Conservation (phyloP, 2,888 invertebrate species). For the Alcis repandata region DNA sequence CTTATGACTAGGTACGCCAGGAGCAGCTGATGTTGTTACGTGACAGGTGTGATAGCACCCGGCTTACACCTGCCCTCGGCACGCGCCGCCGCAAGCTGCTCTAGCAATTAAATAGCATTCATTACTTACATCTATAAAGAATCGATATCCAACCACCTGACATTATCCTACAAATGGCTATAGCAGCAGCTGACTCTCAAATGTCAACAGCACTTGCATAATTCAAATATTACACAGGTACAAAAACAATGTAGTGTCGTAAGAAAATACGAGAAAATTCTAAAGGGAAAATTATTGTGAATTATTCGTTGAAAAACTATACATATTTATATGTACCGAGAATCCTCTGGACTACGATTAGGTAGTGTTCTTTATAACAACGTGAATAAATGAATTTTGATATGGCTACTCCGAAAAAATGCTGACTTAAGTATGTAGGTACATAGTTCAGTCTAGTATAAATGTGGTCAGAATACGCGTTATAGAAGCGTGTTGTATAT, state of each 20-base stretch:
- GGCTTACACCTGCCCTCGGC: slow-evolving; percentile 79
- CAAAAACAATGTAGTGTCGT: slow-evolving; percentile 34
- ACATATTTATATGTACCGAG: slow-evolving; percentile 51
- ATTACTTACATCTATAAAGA: slow-evolving; percentile 63
- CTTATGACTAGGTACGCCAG: slow-evolving; percentile 63
- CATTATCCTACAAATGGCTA: slow-evolving; percentile 57
- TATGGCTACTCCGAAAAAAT: slow-evolving; percentile 49
- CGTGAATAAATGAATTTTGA: slow-evolving; percentile 60
- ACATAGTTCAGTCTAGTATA: slow-evolving; percentile 5
- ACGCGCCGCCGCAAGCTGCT: slow-evolving; percentile 83
- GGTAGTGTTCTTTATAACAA: slow-evolving; percentile 50
- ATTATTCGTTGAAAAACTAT: slow-evolving; percentile 47
- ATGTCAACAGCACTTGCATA: slow-evolving; percentile 55
- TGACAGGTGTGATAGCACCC: slow-evolving; percentile 84
- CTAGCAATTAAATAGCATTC: slow-evolving; percentile 68
- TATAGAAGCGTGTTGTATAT: slow-evolving; percentile 8
- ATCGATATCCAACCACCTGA: slow-evolving; percentile 60
- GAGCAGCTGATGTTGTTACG: slow-evolving; percentile 78
- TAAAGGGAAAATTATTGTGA: slow-evolving; percentile 53
- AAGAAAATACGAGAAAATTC: slow-evolving; percentile 38
- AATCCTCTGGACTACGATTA: slow-evolving; percentile 48
- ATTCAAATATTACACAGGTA: slow-evolving; percentile 40
- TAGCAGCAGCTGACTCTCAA: slow-evolving; percentile 65
- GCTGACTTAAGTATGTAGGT: slow-evolving; percentile 25
- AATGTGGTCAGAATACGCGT: slow-evolving; percentile 9